A percentile compares a stretch with the other conserved stretches of the same genome.
These are phyloP conservation scores for Butorides virescens DNA, from an alignment of 2,113 vertebrate genomes.

Conservation along the genomic window DNA sequence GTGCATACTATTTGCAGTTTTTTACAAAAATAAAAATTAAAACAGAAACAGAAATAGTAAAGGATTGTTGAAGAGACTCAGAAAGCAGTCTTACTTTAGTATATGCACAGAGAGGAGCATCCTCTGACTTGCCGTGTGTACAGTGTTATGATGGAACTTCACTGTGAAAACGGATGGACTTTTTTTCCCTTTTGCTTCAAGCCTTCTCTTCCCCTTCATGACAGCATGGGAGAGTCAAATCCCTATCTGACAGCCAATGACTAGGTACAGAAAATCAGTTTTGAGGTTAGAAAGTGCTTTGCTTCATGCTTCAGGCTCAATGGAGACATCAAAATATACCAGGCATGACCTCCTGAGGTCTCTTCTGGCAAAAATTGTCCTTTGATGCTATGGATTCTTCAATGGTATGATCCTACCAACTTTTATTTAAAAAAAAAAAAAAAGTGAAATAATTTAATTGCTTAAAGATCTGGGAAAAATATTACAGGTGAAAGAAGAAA, in stretches of 20 bases:
- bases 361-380: background rate
- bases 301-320: background rate
- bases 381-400: background rate
- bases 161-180: background rate
- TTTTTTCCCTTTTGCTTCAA: background rate
- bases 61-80: background rate
- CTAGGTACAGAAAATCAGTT: background rate
- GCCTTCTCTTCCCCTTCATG: background rate
- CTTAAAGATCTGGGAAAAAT: background rate
- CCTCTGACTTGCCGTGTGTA: background rate
- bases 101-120: accelerated
- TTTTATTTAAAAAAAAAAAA: background rate
- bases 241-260: accelerated
- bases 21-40: background rate
- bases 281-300: background rate
- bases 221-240: background rate
- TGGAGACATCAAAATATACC: background rate
- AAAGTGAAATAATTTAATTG: background rate
- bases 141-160: background rate
- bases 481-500: background rate
- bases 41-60: background rate
- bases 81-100: background rate
- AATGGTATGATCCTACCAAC: background rate
- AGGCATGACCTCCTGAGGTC: background rate
- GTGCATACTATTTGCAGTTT: background rate